Evolutionary conservation across 2,797 vertebrate species (phyloP).

Genomic region (Pseudocheirus occidentalis): DNA sequence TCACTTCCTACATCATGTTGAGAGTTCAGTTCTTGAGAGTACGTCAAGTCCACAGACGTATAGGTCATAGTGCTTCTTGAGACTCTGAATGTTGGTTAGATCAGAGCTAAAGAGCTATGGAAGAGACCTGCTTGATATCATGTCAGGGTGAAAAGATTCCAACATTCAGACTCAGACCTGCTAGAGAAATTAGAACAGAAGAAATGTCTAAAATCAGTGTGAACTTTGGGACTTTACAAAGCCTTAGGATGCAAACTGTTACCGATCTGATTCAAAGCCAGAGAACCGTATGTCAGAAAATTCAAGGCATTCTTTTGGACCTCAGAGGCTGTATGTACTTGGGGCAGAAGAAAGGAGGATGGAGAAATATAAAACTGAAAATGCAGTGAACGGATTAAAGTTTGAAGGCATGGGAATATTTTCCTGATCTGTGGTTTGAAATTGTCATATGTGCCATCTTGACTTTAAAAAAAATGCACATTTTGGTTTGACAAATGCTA

Average conservation of each 20-base stretch:
- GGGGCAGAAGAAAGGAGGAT: too few species aligned
- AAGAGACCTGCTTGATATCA: not conserved
- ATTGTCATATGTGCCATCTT: accelerated
- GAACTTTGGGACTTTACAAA: not conserved
- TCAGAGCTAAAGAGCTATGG: not conserved
- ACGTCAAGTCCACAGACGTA: not conserved
- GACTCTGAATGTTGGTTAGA: not conserved
- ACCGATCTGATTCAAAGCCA: not conserved
- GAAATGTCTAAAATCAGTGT: not conserved
- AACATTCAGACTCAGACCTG: not conserved
- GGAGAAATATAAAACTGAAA: too few species aligned
- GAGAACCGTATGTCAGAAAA: too few species aligned
- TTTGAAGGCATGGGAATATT: accelerated
- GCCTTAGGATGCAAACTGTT: not conserved
- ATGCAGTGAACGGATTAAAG: accelerated
- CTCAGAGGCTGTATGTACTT: not conserved
- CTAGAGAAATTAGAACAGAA: not conserved
- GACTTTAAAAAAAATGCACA: accelerated
- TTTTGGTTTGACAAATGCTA: accelerated
- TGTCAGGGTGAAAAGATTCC: not conserved
- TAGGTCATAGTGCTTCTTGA: not conserved
- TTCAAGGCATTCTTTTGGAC: not conserved
- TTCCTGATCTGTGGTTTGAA: not conserved
- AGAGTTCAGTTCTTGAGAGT: not conserved
- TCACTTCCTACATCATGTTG: not conserved